A percentile compares a stretch with the other conserved stretches of the same genome.
phyloP scores from a whole-genome alignment of 2,888 invertebrate species.

The Hyles lineata region DNA sequence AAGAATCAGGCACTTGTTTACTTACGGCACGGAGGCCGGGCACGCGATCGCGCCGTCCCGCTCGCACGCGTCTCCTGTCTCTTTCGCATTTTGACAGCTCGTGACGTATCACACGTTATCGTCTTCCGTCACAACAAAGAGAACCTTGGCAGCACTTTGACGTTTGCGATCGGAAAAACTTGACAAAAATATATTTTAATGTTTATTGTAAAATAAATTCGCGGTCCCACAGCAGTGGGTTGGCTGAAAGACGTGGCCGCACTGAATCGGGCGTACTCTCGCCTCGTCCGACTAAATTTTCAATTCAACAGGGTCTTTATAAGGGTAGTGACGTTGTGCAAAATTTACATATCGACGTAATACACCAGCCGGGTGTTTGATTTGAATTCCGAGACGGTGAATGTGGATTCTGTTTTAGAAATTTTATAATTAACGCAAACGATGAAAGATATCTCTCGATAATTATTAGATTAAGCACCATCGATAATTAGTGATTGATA shows the following conservation, averaged over 20 bases:
- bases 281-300: constrained; percentile 82
- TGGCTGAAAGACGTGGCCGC: constrained; percentile 81
- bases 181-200: constrained; percentile 7
- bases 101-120: constrained; percentile 58
- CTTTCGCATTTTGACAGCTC: constrained; percentile 76
- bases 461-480: not conserved
- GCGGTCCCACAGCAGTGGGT: constrained; percentile 63
- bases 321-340: constrained; percentile 84
- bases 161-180: constrained; percentile 29
- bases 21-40: constrained; percentile 47
- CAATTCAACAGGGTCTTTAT: constrained; percentile 84
- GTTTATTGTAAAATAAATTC: constrained; percentile 33
- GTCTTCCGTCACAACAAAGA: constrained; percentile 46
- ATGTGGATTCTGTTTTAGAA: constrained; percentile 54
- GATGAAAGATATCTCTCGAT: not conserved
- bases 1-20: constrained; percentile 39
- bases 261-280: constrained; percentile 79
- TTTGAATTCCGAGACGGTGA: constrained; percentile 76
- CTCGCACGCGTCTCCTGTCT: constrained; percentile 56
- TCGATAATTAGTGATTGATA: not conserved
- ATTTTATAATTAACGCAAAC: constrained; percentile 36
- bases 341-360: constrained; percentile 85
- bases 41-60: constrained; percentile 44
- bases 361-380: constrained; percentile 79
- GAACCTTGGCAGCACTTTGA: constrained; percentile 37